Evolutionary conservation across 2,113 vertebrate genomes (phyloP), one percentile per base, ranked within the genome.

Genomic region (Climacteris rufus): DNA sequence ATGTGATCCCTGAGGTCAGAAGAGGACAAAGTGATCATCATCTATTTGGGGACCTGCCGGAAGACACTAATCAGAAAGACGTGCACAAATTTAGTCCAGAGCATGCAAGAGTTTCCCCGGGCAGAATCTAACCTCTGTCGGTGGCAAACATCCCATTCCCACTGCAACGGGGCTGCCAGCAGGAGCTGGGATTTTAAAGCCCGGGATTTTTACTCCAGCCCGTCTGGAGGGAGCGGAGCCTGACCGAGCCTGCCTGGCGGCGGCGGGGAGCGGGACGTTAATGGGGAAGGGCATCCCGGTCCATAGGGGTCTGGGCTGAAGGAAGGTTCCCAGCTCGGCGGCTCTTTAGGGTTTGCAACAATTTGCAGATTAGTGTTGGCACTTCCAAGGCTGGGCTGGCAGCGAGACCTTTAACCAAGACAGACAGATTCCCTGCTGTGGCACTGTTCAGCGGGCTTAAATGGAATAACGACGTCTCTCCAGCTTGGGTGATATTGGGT

Each of bases 391-490:
- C 95, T 28, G 83, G 80, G 97, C 96, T 96, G 97, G 96, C 97
- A 97, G 85, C 42, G n/a, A 84, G 90, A 95, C 90, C 94, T 93
- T 92, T 97, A 97, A 96, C 96, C 96, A 91, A 94, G 94, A 96
- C 92, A 93, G 96, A 97, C 97, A 96, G 96, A 95, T 97, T 94
- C 95, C 97, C 97, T 87, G 97, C 97, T 97, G 97, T 2, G 96
- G 95, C 89, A 90, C 86, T 96, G 95, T 97, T 97, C 91, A 87
- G 90, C 21, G 52, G 76, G 60, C 89, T 83, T 96, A 95, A 96
- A 96, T 94, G 94, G 86, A 95, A 95, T 96, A 96, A 96, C 60
- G 33, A 94, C 20, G n/a, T 68, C 93, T 81, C 83, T 95, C 90
- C 95, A 93, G 93, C 96, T 87, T 95, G 93, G 83, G 93, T 95